Percentiles rank a stretch among this genome's conserved stretches.
These are phyloP conservation scores for Eupeodes luniger DNA, from an alignment of 2,888 invertebrate species.

Conservation along the genomic window DNA sequence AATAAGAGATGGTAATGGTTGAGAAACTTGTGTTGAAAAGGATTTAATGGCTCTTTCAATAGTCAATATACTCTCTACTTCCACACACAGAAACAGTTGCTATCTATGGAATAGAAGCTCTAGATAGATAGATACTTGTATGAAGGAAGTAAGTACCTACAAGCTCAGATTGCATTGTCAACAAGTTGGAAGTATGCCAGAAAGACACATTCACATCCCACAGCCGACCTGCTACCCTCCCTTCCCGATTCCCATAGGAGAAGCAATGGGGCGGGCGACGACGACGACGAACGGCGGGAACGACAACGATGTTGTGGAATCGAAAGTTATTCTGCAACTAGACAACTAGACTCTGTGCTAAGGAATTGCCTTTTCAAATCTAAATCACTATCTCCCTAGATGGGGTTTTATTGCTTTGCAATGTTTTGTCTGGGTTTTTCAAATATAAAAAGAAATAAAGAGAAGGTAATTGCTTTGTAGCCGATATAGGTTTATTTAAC, in stretches of 20 bases:
- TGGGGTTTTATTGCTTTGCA: slow-evolving; percentile 8
- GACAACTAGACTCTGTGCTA: slow-evolving; percentile 13
- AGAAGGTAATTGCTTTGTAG: slow-evolving; percentile 45
- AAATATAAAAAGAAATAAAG: slow-evolving; percentile 27
- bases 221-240: neutral
- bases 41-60: slow-evolving; percentile 55
- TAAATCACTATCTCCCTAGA: slow-evolving; percentile 47
- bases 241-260: neutral
- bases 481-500: slow-evolving; percentile 27
- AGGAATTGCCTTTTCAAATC: slow-evolving; percentile 44
- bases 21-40: slow-evolving; percentile 59
- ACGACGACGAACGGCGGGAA: neutral
- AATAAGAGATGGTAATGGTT: slow-evolving; percentile 60
- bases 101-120: too few species aligned
- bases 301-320: neutral
- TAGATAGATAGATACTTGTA: slow-evolving; percentile 37
- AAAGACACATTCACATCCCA: neutral
- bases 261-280: too few species aligned
- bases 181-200: slow-evolving; percentile 71
- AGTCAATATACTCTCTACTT: slow-evolving; percentile 1
- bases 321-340: slow-evolving; percentile 26
- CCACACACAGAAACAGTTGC: too few species aligned
- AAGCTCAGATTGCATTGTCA: slow-evolving; percentile 66
- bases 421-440: slow-evolving; percentile 30
- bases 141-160: slow-evolving; percentile 6